Base-by-base conservation (phyloP, 1,140 invertebrate genomes). In the Lasaia peninsularis region DNA sequence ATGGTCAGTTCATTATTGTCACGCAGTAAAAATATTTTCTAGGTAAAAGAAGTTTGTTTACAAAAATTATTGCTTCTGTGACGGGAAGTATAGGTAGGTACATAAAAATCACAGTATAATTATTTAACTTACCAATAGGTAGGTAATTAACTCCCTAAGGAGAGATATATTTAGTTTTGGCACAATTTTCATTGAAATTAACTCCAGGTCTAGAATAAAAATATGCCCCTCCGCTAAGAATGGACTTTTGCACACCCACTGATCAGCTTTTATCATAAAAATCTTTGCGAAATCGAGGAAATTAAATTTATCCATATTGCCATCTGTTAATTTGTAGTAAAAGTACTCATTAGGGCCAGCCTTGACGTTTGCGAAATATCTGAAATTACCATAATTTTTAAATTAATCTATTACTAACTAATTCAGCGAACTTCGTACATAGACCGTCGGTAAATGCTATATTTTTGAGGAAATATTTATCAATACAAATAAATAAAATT, bases 81-180 rank as follows among this genome's bases (percentile, higher is more conserved):
- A n/a, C n/a, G n/a, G n/a, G n/a, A n/a, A n/a, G n/a, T n/a, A n/a
- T n/a, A n/a, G n/a, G n/a, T n/a, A n/a, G n/a, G n/a, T n/a, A n/a
- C n/a, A n/a, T n/a, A n/a, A n/a, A n/a, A 60, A 49, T 58, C 8
- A 50, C 24, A 40, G 24, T 48, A 12, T 34, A 37, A 51, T 34
- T 31, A 18, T 34, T 35, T 51, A 34, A 72, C 73, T 73, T 66
- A 86, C 82, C 63, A 87, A 61, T 59, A 86, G 70, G 52, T 37
- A 85, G 0, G 78, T 5, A 4, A 85, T 8, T 48, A 78, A 85
- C 56, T 83, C 73, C 50, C 71, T 78, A 10, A 88, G 71, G 50
- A 57, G 77, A 61, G 83, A 74, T 5, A 86, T 66, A 52, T 88
- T 88, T 5, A 73, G 31, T 64, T 75, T 86, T 0, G 82, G 60